Conservation (phyloP, 2,797 vertebrate species). For the Lepilemur ruficaudatus region DNA sequence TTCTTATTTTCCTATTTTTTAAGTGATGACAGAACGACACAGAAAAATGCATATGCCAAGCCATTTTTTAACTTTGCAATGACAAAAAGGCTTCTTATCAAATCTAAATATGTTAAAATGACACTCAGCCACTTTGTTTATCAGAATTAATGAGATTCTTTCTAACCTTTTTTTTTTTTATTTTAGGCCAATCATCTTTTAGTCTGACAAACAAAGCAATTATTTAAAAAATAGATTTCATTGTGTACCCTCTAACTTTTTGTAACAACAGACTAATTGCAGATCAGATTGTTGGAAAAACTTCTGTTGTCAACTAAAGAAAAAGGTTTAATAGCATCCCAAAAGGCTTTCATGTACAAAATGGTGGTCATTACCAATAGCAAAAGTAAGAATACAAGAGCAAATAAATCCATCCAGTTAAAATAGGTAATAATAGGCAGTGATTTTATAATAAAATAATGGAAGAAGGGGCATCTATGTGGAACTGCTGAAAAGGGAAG, state of each 20-base stretch:
- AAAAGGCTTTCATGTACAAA: background rate
- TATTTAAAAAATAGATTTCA: background rate
- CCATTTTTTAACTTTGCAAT: constrained; percentile 42
- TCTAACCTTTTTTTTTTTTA: constrained; percentile 9
- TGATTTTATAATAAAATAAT: background rate
- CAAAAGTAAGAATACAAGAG: background rate
- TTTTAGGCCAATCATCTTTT: constrained; percentile 49
- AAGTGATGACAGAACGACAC: background rate
- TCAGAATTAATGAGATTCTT: constrained; percentile 59
- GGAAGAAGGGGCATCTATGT: background rate
- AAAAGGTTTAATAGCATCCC: background rate
- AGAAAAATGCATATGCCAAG: constrained; percentile 45
- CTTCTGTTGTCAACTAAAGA: constrained; percentile 26
- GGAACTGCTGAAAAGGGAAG: background rate
- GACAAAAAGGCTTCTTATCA: constrained; percentile 35
- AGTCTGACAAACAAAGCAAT: constrained; percentile 30
- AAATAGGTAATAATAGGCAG: background rate
- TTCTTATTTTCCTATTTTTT: background rate
- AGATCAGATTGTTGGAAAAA: constrained; percentile 14
- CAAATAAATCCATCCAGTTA: background rate
- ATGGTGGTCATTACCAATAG: background rate
- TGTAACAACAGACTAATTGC: constrained; percentile 46
- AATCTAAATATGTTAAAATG: constrained; percentile 53
- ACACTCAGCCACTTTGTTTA: constrained; percentile 18
- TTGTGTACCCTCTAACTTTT: background rate